phyloP scores from a whole-genome alignment of 2,888 invertebrate species.

The Cephonodes hylas region DNA sequence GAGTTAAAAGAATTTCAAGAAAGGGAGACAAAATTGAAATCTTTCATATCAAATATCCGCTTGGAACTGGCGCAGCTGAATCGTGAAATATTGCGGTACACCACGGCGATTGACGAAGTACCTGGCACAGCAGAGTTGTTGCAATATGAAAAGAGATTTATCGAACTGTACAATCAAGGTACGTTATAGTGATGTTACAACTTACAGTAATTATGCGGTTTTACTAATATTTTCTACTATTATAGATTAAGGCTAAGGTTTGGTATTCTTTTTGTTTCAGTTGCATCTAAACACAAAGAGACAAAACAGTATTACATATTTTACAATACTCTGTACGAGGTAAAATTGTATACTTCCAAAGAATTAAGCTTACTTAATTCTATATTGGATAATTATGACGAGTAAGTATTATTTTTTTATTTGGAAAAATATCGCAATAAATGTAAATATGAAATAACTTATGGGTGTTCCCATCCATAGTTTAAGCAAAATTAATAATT shows the following conservation, averaged over 20 bases:
- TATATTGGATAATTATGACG: constrained; percentile 92
- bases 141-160: constrained; percentile 97
- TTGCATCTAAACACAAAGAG: constrained; percentile 96
- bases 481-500: neutral
- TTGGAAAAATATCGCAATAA: no score
- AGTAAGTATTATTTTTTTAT: constrained; percentile 78
- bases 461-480: no score
- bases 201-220: neutral
- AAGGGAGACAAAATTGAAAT: constrained; percentile 62
- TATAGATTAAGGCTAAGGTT: neutral
- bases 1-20: constrained; percentile 67
- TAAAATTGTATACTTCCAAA: constrained; percentile 95
- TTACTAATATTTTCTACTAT: neutral
- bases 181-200: neutral
- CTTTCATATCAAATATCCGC: constrained; percentile 63
- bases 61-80: constrained; percentile 89
- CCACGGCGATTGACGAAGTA: constrained; percentile 94
- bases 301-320: constrained; percentile 98
- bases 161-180: constrained; percentile 98
- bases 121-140: constrained; percentile 95
- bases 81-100: constrained; percentile 89
- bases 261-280: constrained; percentile 71
- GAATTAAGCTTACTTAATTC: constrained; percentile 94
- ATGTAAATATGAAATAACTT: no score
- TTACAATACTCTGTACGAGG: constrained; percentile 97